These are phyloP conservation scores for Ormia ochracea DNA, from an alignment of 2,888 invertebrate genomes.

Conservation along the genomic window DNA sequence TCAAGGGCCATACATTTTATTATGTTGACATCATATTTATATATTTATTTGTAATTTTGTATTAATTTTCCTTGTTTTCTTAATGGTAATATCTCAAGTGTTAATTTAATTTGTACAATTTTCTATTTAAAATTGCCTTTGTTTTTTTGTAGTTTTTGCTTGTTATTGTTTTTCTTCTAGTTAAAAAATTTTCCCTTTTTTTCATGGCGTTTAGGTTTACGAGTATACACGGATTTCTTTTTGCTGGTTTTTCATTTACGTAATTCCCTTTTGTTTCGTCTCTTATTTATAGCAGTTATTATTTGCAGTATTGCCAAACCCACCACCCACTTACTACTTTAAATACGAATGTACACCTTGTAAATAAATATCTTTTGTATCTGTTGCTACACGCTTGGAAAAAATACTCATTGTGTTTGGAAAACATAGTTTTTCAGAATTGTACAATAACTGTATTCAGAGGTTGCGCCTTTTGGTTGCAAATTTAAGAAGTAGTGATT, in stretches of 20 bases:
- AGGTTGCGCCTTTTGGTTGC: no score
- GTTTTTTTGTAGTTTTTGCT: conserved; percentile 10
- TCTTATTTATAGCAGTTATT: conserved; percentile 5
- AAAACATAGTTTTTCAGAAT: conserved; percentile 33
- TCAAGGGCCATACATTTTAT: not conserved
- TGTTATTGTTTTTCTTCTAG: not conserved
- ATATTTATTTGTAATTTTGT: not conserved
- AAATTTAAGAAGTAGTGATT: no score
- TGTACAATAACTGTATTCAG: no score
- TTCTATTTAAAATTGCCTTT: conserved; percentile 38
- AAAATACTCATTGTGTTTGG: not conserved
- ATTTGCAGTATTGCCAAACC: conserved; percentile 21
- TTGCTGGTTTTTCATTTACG: conserved; percentile 1
- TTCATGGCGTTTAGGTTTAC: conserved; percentile 15
- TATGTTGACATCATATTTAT: not conserved
- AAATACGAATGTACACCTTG: conserved; percentile 52
- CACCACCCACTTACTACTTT: not conserved
- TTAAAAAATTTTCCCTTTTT: not conserved
- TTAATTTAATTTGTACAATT: conserved; percentile 55
- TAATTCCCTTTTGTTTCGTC: conserved; percentile 20
- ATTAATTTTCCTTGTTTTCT: not conserved
- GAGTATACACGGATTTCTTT: conserved; percentile 18
- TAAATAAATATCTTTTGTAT: conserved; percentile 48
- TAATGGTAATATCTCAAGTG: conserved; percentile 33
- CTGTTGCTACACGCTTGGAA: not conserved